These are phyloP conservation scores for Okapia johnstoni DNA, from an alignment of 2,113 vertebrate species.

Conservation along the genomic window DNA sequence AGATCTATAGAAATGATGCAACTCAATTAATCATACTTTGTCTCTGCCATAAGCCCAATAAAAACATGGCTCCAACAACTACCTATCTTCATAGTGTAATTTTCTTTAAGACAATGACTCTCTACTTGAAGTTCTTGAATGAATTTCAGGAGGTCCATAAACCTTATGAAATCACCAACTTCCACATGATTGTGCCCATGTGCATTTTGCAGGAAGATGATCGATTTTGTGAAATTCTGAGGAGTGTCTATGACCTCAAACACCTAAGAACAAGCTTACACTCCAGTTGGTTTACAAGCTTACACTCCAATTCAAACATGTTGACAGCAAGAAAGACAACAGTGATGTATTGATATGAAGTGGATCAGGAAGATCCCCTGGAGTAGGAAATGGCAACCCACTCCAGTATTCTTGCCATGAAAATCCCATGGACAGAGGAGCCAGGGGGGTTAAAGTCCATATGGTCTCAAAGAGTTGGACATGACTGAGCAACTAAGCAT, in stretches of 20 bases:
- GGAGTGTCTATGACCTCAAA: background rate
- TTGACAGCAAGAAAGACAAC: background rate
- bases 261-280: background rate
- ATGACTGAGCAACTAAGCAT: background rate
- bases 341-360: no score
- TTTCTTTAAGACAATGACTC: background rate
- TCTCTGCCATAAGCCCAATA: no score
- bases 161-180: background rate
- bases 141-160: background rate
- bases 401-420: background rate
- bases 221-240: background rate
- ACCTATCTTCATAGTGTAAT: background rate
- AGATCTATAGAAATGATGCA: background rate
- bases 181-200: rapidly evolving
- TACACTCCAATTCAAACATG: background rate
- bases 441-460: background rate
- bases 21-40: background rate
- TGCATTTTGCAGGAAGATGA: background rate
- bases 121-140: background rate
- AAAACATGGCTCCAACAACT: background rate
- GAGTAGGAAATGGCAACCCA: background rate
- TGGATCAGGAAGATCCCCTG: background rate
- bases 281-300: background rate
- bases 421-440: background rate
- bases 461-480: background rate